Evolutionary conservation across 2,113 vertebrate genomes (phyloP).

Genomic region (Alligator mississippiensis): DNA sequence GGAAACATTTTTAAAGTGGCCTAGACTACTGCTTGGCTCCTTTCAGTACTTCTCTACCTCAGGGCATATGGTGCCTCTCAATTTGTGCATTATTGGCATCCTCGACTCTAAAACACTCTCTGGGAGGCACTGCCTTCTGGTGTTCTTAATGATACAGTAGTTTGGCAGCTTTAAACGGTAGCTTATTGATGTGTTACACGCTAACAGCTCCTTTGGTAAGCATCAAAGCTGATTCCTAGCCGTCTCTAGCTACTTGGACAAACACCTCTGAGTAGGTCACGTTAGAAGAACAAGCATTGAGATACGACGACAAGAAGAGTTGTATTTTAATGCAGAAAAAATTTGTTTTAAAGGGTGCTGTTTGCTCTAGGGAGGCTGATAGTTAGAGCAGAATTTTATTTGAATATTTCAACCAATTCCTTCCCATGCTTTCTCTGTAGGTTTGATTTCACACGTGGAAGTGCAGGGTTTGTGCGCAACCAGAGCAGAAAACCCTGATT

Average conservation of each 20-base stretch:
- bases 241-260: background rate
- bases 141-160: rapidly evolving
- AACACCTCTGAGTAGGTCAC: background rate
- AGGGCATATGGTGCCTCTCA: background rate
- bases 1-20: background rate
- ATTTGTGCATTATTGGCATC: background rate
- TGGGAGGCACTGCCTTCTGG: background rate
- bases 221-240: background rate
- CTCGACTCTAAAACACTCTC: background rate
- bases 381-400: background rate
- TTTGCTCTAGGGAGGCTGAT: background rate
- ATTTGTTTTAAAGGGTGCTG: background rate
- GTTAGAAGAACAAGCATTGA: background rate
- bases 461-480: background rate
- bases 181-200: background rate
- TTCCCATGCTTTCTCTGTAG: background rate
- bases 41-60: background rate
- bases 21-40: background rate
- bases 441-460: background rate
- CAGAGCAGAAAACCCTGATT: background rate
- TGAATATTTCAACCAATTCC: rapidly evolving
- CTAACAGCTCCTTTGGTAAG: background rate
- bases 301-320: background rate
- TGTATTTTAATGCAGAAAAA: background rate
- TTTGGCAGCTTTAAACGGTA: background rate